Evolutionary conservation across 2,888 invertebrate species (phyloP).

Genomic region (Eumacrocentrus americanus): DNA sequence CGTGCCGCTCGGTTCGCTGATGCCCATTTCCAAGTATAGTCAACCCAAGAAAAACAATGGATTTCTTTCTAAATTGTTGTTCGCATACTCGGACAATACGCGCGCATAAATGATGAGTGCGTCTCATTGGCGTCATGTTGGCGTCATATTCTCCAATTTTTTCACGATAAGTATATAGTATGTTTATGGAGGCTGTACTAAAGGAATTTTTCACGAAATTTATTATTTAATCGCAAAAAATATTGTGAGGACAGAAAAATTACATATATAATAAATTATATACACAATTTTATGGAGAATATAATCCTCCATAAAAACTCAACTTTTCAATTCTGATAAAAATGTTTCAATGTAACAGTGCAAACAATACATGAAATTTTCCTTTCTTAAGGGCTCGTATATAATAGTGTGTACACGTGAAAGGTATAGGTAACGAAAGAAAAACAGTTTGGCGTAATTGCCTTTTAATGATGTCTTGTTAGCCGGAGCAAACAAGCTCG

Average conservation of each 20-base stretch:
- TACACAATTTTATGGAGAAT: too few species aligned
- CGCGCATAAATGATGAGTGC: constrained; percentile 5
- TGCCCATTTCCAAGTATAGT: constrained; percentile 48
- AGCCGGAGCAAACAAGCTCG: constrained; percentile 7
- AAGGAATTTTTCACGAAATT: too few species aligned
- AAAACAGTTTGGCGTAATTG: constrained; percentile 15
- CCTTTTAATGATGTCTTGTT: constrained; percentile 14
- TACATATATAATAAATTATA: not conserved
- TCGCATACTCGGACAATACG: constrained; percentile 7
- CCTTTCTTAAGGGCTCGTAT: too few species aligned
- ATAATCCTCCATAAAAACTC: not conserved
- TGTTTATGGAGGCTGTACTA: too few species aligned
- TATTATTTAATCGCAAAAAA: too few species aligned
- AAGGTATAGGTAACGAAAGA: not conserved
- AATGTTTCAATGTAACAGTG: too few species aligned
- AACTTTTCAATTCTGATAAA: not conserved
- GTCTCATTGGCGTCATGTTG: not conserved
- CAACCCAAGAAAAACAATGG: constrained; percentile 39
- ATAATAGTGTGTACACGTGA: not conserved
- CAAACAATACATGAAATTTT: not conserved
- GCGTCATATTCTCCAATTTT: too few species aligned
- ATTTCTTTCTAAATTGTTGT: not conserved
- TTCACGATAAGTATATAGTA: not conserved
- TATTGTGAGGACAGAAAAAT: not conserved
- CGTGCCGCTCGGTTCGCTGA: constrained; percentile 34